Base-by-base conservation (phyloP, 1,140 invertebrate genomes). In the Leguminivora glycinivorella region DNA sequence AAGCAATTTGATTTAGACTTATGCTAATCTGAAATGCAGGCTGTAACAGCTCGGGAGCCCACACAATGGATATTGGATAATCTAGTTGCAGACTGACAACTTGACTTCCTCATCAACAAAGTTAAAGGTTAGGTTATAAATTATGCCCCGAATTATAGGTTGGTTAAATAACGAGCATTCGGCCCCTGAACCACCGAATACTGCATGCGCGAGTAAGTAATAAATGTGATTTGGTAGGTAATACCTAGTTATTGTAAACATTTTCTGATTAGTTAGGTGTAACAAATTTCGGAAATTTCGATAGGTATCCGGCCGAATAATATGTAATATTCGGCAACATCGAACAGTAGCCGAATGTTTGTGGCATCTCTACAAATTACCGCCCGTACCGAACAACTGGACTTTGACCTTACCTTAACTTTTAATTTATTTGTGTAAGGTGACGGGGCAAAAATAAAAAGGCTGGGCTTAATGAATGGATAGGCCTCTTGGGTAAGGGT, bases 1-100 rank as follows among this genome's bases (percentile, higher is more conserved):
- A 19, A 19, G 47, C 19, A 17, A 52, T 52, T 52, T 17, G n/a
- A 47, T 43, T 43, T 47, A 52, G 1, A 17, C 2, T 52, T 52
- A 52, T 9, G 47, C 47, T 52, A 52, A 52, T 52, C n/a, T 52
- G 6, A 52, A 52, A 52, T 52, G 47, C 47, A 52, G 47, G 47
- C 47, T 52, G 47, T 52, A 52, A 22, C 47, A 52, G 19, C 47
- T 52, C 10, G 19, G n/a, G 17, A 22, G 40, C 40, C 40, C 7
- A 52, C 17, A 52, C 47, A 22, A 52, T 52, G 40, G 47, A 17
- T 52, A 6, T n/a, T n/a, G n/a, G n/a, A n/a, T 52, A 52, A 52
- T 52, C 19, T 52, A 52, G 6, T 52, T 17, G n/a, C 47, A 22
- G 7, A 52, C 47, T 52, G 47, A 52, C 47, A 52, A 52, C 47